These are phyloP conservation scores for Cardiocondyla obscurior DNA, from an alignment of 1,140 invertebrate genomes.

Conservation along the genomic window DNA sequence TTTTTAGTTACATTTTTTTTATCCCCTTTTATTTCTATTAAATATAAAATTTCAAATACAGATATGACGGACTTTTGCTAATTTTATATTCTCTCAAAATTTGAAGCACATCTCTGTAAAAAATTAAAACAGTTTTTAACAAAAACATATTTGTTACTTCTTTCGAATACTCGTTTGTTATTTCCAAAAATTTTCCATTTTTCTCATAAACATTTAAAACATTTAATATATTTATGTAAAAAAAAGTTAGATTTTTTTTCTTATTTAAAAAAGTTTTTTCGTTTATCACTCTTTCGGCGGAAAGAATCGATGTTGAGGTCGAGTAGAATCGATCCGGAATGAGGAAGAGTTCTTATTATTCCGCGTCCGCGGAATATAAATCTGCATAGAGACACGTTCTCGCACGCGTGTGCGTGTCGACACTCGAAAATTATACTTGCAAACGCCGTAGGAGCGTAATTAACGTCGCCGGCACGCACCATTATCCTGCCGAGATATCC, in stretches of 20 bases:
- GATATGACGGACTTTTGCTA: background rate
- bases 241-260: slow-evolving; percentile 1
- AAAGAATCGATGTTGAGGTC: slow-evolving; percentile 39
- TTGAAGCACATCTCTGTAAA: background rate
- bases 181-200: background rate
- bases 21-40: background rate
- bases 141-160: background rate
- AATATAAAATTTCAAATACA: background rate
- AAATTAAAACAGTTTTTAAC: slow-evolving; percentile 1
- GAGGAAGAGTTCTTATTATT: slow-evolving; percentile 52
- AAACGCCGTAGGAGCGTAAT: slow-evolving; percentile 51
- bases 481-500: slow-evolving; percentile 39
- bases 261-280: slow-evolving; percentile 10
- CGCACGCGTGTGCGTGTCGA: slow-evolving; percentile 51
- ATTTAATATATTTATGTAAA: background rate
- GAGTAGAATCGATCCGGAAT: slow-evolving; percentile 33
- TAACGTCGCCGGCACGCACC: slow-evolving; percentile 52
- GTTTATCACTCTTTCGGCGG: background rate
- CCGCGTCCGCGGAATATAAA: slow-evolving; percentile 42
- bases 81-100: background rate
- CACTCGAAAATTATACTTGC: slow-evolving; percentile 56
- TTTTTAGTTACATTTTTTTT: background rate
- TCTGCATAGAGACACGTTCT: slow-evolving; percentile 41
- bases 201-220: background rate
- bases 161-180: background rate